A percentile compares a stretch with the other conserved stretches of the same genome.
These are phyloP conservation scores for Cryptoblepharus egeriae DNA, from an alignment of 2,797 vertebrate genomes.

Conservation along the genomic window DNA sequence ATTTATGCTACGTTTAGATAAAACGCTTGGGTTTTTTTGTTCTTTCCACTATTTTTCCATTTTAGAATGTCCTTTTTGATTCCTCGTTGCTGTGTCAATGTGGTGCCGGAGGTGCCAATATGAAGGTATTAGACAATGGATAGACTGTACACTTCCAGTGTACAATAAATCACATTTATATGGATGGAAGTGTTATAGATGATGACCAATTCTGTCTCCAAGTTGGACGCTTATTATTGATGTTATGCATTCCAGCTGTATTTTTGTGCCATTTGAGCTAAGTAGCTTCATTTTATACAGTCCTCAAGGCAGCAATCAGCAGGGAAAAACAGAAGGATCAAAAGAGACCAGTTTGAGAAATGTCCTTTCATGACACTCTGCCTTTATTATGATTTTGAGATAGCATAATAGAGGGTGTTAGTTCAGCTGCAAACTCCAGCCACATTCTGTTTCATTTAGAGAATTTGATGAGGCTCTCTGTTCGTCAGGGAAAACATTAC, in stretches of 20 bases:
- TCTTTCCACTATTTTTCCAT: neutral
- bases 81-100: neutral
- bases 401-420: conserved; percentile 41
- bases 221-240: neutral
- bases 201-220: neutral
- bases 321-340: conserved; percentile 27
- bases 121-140: neutral
- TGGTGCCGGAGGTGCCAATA: neutral
- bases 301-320: conserved; percentile 37
- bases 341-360: conserved; percentile 37
- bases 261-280: conserved; percentile 43
- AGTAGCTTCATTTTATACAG: conserved; percentile 21
- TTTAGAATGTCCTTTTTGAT: conserved; percentile 19
- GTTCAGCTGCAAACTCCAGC: conserved; percentile 64
- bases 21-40: neutral
- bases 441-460: conserved; percentile 20
- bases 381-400: neutral
- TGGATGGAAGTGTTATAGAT: neutral
- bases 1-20: neutral
- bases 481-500: neutral
- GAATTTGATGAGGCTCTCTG: conserved; percentile 44
- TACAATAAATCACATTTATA: neutral
- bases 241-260: neutral
- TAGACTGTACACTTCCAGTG: neutral
- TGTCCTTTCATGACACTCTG: neutral